These are phyloP conservation scores for Barnardius zonarius DNA, from an alignment of 2,113 vertebrate species.

Conservation along the genomic window DNA sequence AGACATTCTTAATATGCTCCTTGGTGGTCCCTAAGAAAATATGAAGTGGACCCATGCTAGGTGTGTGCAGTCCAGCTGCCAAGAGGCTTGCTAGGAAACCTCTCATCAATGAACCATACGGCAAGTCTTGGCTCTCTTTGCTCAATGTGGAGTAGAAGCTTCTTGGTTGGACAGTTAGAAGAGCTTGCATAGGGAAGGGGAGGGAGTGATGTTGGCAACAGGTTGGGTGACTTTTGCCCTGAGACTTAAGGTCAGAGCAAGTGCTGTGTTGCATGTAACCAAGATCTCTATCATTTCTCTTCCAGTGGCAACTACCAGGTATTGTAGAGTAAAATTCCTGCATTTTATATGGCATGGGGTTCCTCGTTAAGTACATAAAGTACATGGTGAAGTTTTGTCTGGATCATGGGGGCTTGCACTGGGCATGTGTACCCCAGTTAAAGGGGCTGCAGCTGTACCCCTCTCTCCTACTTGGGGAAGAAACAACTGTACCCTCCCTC, in stretches of 20 bases:
- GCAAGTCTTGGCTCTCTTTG: neutral
- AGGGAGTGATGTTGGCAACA: neutral
- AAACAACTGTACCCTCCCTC: neutral
- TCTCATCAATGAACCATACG: neutral
- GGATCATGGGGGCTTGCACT: neutral
- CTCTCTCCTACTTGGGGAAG: neutral
- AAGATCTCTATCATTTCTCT: neutral
- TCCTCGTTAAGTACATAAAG: neutral
- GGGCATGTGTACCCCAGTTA: neutral
- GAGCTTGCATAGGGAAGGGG: accelerated
- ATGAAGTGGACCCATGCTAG: neutral
- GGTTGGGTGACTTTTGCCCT: neutral
- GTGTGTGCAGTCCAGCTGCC: neutral
- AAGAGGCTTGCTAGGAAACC: neutral
- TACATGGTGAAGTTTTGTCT: neutral
- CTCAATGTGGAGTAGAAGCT: neutral
- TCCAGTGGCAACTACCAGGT: neutral
- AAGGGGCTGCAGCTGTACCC: neutral
- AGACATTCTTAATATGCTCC: neutral
- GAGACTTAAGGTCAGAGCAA: neutral
- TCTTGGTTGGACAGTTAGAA: neutral
- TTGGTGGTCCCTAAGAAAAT: neutral
- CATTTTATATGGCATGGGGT: neutral
- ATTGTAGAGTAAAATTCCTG: neutral
- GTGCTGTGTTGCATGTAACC: neutral